These are phyloP conservation scores for Achlya flavicornis DNA, from an alignment of 2,888 invertebrate species.

Conservation along the genomic window DNA sequence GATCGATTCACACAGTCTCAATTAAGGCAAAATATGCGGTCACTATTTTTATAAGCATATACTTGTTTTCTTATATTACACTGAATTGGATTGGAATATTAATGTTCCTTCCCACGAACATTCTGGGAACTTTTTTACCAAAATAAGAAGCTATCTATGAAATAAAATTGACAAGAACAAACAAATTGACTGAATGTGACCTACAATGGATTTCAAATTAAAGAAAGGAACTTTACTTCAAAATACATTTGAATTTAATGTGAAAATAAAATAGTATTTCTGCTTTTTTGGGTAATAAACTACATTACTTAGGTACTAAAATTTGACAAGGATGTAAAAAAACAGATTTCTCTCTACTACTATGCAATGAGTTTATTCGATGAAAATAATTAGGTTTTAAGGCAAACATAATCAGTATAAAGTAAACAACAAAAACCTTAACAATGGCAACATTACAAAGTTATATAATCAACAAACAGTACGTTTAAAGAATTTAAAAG, in stretches of 20 bases:
- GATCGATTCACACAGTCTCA: conserved; percentile 5
- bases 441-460: conserved; percentile 10
- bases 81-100: not conserved
- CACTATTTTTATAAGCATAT: not conserved
- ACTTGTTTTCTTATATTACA: conserved; percentile 2
- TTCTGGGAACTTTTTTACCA: not conserved
- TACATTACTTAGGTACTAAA: too few species aligned
- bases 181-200: too few species aligned
- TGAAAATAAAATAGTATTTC: too few species aligned
- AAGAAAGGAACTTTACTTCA: too few species aligned
- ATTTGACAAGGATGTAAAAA: too few species aligned
- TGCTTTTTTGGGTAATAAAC: too few species aligned
- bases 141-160: not conserved
- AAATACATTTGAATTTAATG: too few species aligned
- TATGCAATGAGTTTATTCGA: not conserved
- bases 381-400: not conserved
- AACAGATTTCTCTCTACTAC: too few species aligned
- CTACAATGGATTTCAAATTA: too few species aligned
- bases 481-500: conserved; percentile 10
- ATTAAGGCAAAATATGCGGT: conserved; percentile 8
- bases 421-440: not conserved
- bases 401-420: not conserved
- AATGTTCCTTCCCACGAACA: not conserved
- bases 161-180: too few species aligned
- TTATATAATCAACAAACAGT: not conserved